Percentiles rank a stretch among this genome's conserved stretches.
Evolutionary conservation across 92 coral and sea anemone species (phyloP).

Genomic region (Umimayanthus chanpuru): DNA sequence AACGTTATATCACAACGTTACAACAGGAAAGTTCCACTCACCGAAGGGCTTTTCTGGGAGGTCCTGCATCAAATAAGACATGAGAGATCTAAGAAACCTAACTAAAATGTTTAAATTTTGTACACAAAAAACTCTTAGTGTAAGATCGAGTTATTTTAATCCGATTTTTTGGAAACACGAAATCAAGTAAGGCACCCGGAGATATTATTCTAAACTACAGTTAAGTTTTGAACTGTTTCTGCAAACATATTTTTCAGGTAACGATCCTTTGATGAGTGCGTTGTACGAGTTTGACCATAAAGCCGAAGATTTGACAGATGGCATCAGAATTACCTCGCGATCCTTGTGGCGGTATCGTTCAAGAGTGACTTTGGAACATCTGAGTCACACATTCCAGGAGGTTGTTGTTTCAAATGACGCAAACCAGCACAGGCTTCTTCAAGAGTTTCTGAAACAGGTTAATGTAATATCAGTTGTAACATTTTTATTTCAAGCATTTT

Average conservation of each 20-base stretch:
- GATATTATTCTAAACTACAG: no score
- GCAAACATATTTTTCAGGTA: constrained; percentile 38
- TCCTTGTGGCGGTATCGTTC: constrained; percentile 72
- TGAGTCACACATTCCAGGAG: constrained; percentile 60
- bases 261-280: constrained; percentile 70
- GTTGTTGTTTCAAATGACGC: constrained; percentile 45
- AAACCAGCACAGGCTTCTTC: constrained; percentile 47
- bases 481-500: neutral
- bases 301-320: constrained; percentile 44
- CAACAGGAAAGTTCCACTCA: no score
- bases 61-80: no score
- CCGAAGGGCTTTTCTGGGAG: no score
- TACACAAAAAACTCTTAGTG: no score
- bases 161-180: no score
- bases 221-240: neutral
- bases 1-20: no score
- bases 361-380: constrained; percentile 66
- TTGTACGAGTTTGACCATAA: constrained; percentile 66
- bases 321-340: constrained; percentile 42
- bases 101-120: no score
- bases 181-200: no score
- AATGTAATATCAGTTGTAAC: neutral
- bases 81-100: no score
- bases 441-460: constrained; percentile 68
- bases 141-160: no score